Evolutionary conservation across 2,888 invertebrate species (phyloP).

Genomic region (Dermolepida albohirtum): DNA sequence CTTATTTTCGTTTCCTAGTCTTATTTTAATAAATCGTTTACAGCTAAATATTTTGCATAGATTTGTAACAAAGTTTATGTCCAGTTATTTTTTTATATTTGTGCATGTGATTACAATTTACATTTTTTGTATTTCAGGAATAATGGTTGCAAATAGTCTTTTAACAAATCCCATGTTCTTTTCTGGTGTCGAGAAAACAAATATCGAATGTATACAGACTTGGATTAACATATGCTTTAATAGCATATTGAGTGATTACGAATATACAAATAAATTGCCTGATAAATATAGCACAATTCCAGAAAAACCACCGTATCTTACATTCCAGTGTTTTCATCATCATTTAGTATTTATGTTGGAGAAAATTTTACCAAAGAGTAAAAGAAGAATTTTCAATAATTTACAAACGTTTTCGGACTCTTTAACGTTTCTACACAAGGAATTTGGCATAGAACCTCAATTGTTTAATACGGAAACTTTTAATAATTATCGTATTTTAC

Average conservation of each 20-base stretch:
- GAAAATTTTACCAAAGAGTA: slow-evolving; percentile 77
- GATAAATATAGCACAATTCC: slow-evolving; percentile 53
- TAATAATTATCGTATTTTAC: slow-evolving; percentile 48
- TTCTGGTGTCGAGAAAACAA: slow-evolving; percentile 77
- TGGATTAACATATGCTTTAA: slow-evolving; percentile 81
- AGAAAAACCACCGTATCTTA: slow-evolving; percentile 71
- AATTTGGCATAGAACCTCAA: slow-evolving; percentile 68
- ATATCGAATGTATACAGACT: slow-evolving; percentile 80
- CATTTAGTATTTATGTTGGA: slow-evolving; percentile 97
- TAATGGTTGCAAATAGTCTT: slow-evolving; percentile 94
- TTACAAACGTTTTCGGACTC: slow-evolving; percentile 77
- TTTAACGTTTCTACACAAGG: slow-evolving; percentile 74
- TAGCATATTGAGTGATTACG: slow-evolving; percentile 60
- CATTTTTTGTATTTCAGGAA: slow-evolving; percentile 64
- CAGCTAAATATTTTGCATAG: no score
- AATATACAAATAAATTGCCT: slow-evolving; percentile 44
- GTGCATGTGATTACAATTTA: background rate
- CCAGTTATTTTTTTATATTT: no score
- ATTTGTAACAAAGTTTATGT: no score
- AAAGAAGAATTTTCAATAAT: slow-evolving; percentile 83
- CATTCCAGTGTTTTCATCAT: slow-evolving; percentile 92
- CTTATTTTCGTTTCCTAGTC: no score
- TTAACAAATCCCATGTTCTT: slow-evolving; percentile 93
- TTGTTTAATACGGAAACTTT: slow-evolving; percentile 55
- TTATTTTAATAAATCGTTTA: no score